These are phyloP conservation scores for Anneissia japonica DNA, from an alignment of 35 echinoderm and acorn worm genomes.

Conservation along the genomic window DNA sequence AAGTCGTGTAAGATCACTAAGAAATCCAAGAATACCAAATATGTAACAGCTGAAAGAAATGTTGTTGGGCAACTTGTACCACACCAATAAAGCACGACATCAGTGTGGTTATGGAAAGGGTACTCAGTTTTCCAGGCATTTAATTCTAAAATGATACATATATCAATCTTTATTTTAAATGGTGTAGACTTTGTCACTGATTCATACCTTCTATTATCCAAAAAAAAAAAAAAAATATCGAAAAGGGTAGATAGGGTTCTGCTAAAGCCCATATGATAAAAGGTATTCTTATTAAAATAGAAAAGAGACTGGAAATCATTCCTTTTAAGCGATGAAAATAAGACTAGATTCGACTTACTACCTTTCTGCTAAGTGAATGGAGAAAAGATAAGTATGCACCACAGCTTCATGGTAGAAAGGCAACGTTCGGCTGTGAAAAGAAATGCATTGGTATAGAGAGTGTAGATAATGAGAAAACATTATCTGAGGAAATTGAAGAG, in stretches of 20 bases:
- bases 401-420: too few species aligned
- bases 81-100: neutral
- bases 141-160: too few species aligned
- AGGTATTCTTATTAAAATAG: neutral
- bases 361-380: conserved; percentile 9
- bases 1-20: neutral
- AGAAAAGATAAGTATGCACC: neutral
- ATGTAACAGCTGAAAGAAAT: neutral
- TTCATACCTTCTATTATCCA: neutral
- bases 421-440: too few species aligned
- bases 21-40: neutral
- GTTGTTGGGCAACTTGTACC: neutral
- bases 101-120: neutral
- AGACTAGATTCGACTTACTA: too few species aligned
- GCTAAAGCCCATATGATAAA: neutral
- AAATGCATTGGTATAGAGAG: too few species aligned
- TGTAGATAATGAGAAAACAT: too few species aligned
- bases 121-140: neutral
- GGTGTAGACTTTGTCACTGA: neutral
- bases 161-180: too few species aligned
- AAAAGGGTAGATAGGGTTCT: conserved; percentile 1
- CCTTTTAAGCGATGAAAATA: too few species aligned
- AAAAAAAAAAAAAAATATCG: too few species aligned
- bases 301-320: too few species aligned
- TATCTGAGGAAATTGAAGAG: too few species aligned